These are phyloP conservation scores for Amphipoea lucens DNA, from an alignment of 2,888 invertebrate genomes.

Conservation along the genomic window DNA sequence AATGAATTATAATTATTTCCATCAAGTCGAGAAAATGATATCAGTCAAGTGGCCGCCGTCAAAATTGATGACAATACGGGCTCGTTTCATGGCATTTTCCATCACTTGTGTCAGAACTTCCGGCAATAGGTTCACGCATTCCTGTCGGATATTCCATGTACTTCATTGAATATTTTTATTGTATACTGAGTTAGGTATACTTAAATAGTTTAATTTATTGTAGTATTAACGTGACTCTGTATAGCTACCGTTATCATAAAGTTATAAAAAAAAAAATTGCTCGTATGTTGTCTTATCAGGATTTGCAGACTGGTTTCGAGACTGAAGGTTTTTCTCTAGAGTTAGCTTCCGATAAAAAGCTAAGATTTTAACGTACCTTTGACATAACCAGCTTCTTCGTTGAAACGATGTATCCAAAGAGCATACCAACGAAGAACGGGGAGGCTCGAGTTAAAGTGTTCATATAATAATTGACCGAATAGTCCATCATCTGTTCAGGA, in stretches of 20 bases:
- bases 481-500: slow-evolving; percentile 55
- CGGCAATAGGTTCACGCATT: too few species aligned
- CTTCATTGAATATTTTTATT: not conserved
- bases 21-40: too few species aligned
- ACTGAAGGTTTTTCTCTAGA: not conserved
- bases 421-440: slow-evolving; percentile 77
- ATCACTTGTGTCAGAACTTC: too few species aligned
- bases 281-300: not conserved
- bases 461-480: slow-evolving; percentile 72
- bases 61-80: too few species aligned
- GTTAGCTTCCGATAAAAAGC: too few species aligned
- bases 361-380: slow-evolving; percentile 59
- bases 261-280: not conserved
- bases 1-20: too few species aligned
- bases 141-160: not conserved
- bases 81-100: too few species aligned
- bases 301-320: not conserved
- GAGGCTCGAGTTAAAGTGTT: slow-evolving; percentile 77
- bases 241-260: not conserved
- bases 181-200: not conserved
- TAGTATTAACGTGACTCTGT: not conserved
- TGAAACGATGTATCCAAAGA: slow-evolving; percentile 73
- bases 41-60: too few species aligned
- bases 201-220: not conserved
- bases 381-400: slow-evolving; percentile 64